These are phyloP conservation scores for Blomia tropicalis DNA, from an alignment of 2,888 invertebrate genomes.

Conservation along the genomic window DNA sequence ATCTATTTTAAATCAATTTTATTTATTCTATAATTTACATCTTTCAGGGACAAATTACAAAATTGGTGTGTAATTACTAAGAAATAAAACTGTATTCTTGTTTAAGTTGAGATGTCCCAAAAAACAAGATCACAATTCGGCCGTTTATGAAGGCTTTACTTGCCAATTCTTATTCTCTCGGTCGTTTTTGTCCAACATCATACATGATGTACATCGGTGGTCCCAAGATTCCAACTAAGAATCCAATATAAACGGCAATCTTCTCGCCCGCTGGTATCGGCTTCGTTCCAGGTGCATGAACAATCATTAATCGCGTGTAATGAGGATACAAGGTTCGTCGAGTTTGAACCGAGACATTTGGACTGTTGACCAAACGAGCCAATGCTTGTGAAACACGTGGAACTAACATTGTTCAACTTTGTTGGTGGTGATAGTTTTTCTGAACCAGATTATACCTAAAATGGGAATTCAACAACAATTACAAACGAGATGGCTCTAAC, in stretches of 20 bases:
- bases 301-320: background rate
- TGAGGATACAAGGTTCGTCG: slow-evolving; percentile 17
- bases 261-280: background rate
- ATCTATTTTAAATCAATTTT: no score
- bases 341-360: slow-evolving; percentile 4
- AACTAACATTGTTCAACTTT: background rate
- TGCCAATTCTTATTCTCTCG: no score
- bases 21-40: no score
- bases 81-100: no score
- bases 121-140: no score
- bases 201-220: slow-evolving; percentile 13
- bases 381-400: slow-evolving; percentile 3
- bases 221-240: slow-evolving; percentile 13
- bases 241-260: slow-evolving; percentile 16
- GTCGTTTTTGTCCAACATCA: slow-evolving; percentile 9
- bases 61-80: no score
- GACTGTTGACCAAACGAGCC: background rate
- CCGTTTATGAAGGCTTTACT: no score
- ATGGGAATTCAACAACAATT: background rate
- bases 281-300: background rate
- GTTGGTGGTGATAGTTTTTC: background rate
- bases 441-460: no score
- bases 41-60: no score
- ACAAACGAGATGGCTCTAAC: no score
- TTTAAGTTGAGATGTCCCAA: no score